phyloP scores from a whole-genome alignment of 2,797 vertebrate genomes.

The Silurus aristotelis region DNA sequence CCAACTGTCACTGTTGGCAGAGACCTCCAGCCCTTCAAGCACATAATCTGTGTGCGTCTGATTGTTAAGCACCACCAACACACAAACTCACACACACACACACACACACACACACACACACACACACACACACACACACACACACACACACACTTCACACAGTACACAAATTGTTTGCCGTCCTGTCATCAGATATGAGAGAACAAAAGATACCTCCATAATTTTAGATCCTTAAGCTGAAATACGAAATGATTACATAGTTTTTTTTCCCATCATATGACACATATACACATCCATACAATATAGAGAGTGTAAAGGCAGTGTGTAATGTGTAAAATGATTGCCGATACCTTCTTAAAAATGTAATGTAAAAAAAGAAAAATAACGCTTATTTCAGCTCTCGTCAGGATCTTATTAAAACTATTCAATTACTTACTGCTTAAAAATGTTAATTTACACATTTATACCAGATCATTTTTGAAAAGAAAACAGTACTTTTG shows the following conservation, averaged over 20 bases:
- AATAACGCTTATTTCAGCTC: neutral
- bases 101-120: no score
- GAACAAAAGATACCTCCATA: constrained; percentile 45
- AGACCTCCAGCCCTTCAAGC: constrained; percentile 75
- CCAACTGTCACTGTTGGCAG: constrained; percentile 85
- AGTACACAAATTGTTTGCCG: constrained; percentile 61
- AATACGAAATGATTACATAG: constrained; percentile 31
- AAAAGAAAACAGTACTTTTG: neutral
- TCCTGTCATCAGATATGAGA: constrained; percentile 66
- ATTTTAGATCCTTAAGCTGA: constrained; percentile 44
- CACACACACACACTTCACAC: constrained; percentile 2
- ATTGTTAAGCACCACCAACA: constrained; percentile 75
- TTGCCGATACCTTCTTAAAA: neutral
- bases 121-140: constrained; percentile 58
- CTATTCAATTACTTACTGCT: neutral
- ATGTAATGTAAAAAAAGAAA: neutral
- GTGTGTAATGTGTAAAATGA: neutral
- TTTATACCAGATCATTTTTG: no score
- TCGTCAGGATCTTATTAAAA: neutral
- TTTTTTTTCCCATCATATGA: neutral
- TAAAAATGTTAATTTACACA: neutral
- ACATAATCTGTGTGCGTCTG: constrained; percentile 80
- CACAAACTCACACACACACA: neutral
- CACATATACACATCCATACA: neutral
- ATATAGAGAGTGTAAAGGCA: neutral